These are phyloP conservation scores for Aspidapion aeneum DNA, from an alignment of 2,888 invertebrate genomes.

Conservation along the genomic window DNA sequence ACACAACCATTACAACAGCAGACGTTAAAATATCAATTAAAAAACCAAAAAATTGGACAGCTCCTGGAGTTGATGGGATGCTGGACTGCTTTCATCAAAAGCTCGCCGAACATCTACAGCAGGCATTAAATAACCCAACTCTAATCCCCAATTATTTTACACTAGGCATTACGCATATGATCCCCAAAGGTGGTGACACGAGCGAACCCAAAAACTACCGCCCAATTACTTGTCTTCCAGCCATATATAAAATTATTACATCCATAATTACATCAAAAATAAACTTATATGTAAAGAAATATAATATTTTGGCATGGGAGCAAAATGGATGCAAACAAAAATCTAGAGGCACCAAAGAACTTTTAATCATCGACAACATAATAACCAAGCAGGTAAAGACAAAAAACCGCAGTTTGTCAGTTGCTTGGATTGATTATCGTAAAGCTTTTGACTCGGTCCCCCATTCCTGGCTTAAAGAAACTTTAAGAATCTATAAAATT, in stretches of 20 bases:
- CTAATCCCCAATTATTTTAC: slow-evolving; percentile 1
- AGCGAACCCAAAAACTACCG: slow-evolving; percentile 19
- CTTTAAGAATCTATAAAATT: background rate
- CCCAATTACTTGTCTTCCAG: slow-evolving; percentile 24
- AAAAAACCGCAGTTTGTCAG: too few species aligned
- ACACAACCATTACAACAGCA: background rate
- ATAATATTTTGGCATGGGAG: too few species aligned
- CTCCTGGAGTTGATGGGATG: background rate
- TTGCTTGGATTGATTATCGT: background rate
- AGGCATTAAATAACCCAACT: background rate
- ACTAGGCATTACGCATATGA: slow-evolving; percentile 3
- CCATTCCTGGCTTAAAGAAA: background rate
- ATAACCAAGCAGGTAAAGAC: too few species aligned
- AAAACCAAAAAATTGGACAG: slow-evolving; percentile 1
- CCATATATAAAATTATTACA: slow-evolving; percentile 9
- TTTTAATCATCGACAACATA: too few species aligned
- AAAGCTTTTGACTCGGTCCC: background rate
- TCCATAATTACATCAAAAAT: too few species aligned
- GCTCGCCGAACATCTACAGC: background rate
- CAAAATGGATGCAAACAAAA: too few species aligned
- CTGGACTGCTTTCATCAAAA: background rate
- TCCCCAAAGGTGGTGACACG: slow-evolving; percentile 13
- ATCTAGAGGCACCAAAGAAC: too few species aligned
- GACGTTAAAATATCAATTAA: background rate
- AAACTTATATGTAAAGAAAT: too few species aligned